Evolutionary conservation across 2,888 invertebrate genomes (phyloP), one percentile per base, ranked within the genome.

Genomic region (Ametastegia equiseti): DNA sequence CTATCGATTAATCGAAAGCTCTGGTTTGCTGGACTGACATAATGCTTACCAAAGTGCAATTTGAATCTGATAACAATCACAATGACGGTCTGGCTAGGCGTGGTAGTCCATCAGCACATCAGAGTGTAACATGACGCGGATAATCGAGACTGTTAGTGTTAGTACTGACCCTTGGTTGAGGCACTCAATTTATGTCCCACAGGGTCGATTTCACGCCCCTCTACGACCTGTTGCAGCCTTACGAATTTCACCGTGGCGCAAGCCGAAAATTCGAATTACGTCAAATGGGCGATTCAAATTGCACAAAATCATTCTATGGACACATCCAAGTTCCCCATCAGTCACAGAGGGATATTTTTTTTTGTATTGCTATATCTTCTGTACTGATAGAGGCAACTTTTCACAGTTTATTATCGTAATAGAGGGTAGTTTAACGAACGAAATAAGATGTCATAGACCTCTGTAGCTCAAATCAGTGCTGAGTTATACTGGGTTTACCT

Each of bases 51-150:
- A 15, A n/a, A 27, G 30, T 71, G 30, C 30, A 27, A 71, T 47
- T 27, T 71, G 27, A 71, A 47, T 11, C 71, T 47, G 42, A 39
- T 67, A 67, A 67, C 65, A 67, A 67, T 7, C 19, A 67, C 65
- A 36, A 67, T 67, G 65, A 67, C 23, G n/a, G 19, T 39, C n/a
- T 54, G 54, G 54, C 42, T n/a, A 19, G 9, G 54, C 23, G 54
- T 54, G 11, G 39, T 7, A 19, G 65, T 67, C 65, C 65, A 67
- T 67, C 36, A 23, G 23, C 39, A 67, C 65, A 67, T 67, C 65
- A 33, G 36, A 19, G 36, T 11, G 65, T 33, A 67, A 39, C 9
- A n/a, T 67, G 19, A 67, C n/a, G 65, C 39, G 65, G 65, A 67
- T 67, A 67, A 67, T 67, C 65, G 39, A 15, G 65, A 39, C 9